Base-by-base conservation (phyloP, 2,888 invertebrate genomes). In the Calameuta pallipes region DNA sequence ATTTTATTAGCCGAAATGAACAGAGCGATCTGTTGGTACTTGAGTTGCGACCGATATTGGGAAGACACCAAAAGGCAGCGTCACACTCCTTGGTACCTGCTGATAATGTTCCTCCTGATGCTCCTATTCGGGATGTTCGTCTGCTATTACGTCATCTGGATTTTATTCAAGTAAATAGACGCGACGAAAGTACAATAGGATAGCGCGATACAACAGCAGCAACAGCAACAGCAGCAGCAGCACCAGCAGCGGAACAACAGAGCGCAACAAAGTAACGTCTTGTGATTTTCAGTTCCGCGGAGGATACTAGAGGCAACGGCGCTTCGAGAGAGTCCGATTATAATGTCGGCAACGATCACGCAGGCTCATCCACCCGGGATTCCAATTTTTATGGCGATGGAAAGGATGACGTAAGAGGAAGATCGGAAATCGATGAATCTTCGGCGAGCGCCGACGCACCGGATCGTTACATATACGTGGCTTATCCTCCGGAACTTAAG, bases 71-170 rank as follows among this genome's bases (percentile, higher is more conserved):
- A 94, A 81, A 95, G 96, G 82, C 94, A 95, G 75, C 94, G 96
- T 85, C 95, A 95, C 82, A 97, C 97, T 89, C 97, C 97, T 37
- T 96, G 97, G 96, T 96, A 96, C 75, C 93, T 95, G 76, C 92
- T 95, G 76, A 94, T 97, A 85, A 95, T 97, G 82, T 94, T 97
- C 74, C 95, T 97, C 82, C 95, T 97, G 88, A 95, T 97, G 76
- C 93, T 97, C 73, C 96, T 96, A 73, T 93, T 96, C 76, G 96
- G 97, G 74, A 94, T 97, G 82, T 96, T 97, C 92, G 95, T 97
- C 92, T 97, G 97, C 92, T 98, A 98, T 92, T 97, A 97, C 92
- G 95, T 98, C 88, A 96, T 97, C 86, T 98, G 97, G 96, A 96
- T 97, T 84, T 94, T 97, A 80, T 97, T 97, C 92, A 97, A 97